These are phyloP conservation scores for Zosterops pallidus DNA, from an alignment of 2,113 vertebrate species.

Conservation along the genomic window DNA sequence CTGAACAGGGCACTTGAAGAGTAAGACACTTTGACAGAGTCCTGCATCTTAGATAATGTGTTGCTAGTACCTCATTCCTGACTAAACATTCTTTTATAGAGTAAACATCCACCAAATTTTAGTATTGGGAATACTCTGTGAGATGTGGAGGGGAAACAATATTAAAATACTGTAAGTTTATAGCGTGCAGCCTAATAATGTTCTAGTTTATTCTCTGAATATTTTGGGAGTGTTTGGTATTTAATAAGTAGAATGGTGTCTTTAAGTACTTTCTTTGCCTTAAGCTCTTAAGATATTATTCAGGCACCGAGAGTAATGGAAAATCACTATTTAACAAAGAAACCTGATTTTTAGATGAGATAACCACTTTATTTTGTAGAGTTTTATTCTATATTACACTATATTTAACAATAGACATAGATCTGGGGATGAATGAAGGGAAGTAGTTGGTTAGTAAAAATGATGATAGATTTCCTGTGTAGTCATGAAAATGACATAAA, in stretches of 20 bases:
- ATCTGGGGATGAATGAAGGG: slow-evolving; percentile 3
- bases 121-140: not conserved
- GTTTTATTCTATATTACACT: not conserved
- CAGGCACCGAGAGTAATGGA: not conserved
- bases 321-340: slow-evolving; percentile 11
- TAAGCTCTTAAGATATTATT: not conserved
- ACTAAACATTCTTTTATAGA: not conserved
- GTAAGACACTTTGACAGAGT: not conserved
- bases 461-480: not conserved
- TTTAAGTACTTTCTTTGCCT: not conserved
- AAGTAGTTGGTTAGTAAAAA: slow-evolving; percentile 2
- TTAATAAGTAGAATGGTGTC: not conserved
- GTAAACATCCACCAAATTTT: not conserved
- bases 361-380: not conserved
- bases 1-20: not conserved
- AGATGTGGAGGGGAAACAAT: not conserved
- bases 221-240: not conserved
- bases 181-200: not conserved
- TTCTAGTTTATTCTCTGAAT: not conserved
- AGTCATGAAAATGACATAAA: not conserved
- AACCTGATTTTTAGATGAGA: slow-evolving; percentile 18
- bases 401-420: not conserved
- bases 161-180: not conserved
- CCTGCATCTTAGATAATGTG: not conserved
- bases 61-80: not conserved